Base-by-base conservation (phyloP, 2,888 invertebrate genomes). In the Isotomurus palustris region DNA sequence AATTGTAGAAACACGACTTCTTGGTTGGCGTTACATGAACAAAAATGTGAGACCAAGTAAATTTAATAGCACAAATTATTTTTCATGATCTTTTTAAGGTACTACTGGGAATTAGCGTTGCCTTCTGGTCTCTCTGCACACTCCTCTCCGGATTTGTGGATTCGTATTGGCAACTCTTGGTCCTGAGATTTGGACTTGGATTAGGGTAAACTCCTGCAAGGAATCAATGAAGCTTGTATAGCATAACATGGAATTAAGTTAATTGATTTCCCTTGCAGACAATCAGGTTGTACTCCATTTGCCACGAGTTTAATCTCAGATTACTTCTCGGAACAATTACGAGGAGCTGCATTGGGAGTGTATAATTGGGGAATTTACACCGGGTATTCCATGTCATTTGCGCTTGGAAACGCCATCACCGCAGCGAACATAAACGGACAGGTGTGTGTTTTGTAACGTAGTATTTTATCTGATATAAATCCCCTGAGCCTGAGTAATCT, bases 351-450 rank as follows among this genome's bases (percentile, higher is more conserved):
- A 21, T 63, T 76, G 24, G 76, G 76, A 12, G 70, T 77, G 25
- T 57, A 60, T 28, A 56, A 56, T 45, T 56, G 56, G 56, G 56
- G 56, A 21, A 62, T 64, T 41, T 64, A 64, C 48, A 72, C 75
- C 29, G 77, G 77, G 0, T 77, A 76, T 69, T 75, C 76, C 49
- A 61, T 77, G 70, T 73, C 77, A 0, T 77, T 74, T 60, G 75
- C 75, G 22, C 64, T 77, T 5, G 77, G 77, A 3, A 76, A 77
- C 70, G 70, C 75, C 53, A 70, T 72, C 36, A 70, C 71, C 2
- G 52, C 56, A 3, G 70, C 70, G 6, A 64, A 71, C 47, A 71
- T 72, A 27, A 57, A 60, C 36, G 69, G 67, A 47, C 67, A 67
- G 48, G 62, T 59, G 25, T 25, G 36, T 1, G n/a, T 17, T 38